phyloP scores from a whole-genome alignment of 2,797 vertebrate genomes.

The Anguilla pacifica region DNA sequence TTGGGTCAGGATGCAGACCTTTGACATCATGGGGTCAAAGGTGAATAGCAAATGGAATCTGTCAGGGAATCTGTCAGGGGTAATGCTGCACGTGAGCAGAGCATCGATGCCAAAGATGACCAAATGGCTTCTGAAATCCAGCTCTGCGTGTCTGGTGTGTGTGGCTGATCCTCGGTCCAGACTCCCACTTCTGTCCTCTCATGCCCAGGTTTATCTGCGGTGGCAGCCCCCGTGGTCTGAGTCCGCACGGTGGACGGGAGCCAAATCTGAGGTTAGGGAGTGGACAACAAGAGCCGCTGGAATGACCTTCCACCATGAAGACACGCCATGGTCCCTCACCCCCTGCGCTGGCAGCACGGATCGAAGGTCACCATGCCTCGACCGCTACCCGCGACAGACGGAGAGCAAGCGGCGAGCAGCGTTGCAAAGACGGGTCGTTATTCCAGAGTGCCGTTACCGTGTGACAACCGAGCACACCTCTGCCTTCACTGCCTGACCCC shows the following conservation, averaged over 20 bases:
- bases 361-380: not conserved
- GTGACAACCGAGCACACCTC: not conserved
- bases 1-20: no score
- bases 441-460: not conserved
- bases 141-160: not conserved
- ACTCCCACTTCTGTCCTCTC: not conserved
- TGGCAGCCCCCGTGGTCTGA: not conserved
- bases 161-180: not conserved
- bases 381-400: not conserved
- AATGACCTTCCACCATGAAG: not conserved
- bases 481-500: not conserved
- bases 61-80: no score
- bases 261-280: not conserved
- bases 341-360: not conserved
- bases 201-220: not conserved
- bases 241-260: not conserved
- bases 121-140: not conserved
- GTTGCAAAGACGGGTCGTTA: not conserved
- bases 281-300: not conserved
- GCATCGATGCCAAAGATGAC: not conserved
- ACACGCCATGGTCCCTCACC: not conserved
- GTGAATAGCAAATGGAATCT: no score
- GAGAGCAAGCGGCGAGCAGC: not conserved
- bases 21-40: no score
- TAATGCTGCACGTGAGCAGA: not conserved